Percentiles rank a stretch among this genome's conserved stretches.
phyloP scores from a whole-genome alignment of 2,888 invertebrate genomes.

The Ormyrus rosae region DNA sequence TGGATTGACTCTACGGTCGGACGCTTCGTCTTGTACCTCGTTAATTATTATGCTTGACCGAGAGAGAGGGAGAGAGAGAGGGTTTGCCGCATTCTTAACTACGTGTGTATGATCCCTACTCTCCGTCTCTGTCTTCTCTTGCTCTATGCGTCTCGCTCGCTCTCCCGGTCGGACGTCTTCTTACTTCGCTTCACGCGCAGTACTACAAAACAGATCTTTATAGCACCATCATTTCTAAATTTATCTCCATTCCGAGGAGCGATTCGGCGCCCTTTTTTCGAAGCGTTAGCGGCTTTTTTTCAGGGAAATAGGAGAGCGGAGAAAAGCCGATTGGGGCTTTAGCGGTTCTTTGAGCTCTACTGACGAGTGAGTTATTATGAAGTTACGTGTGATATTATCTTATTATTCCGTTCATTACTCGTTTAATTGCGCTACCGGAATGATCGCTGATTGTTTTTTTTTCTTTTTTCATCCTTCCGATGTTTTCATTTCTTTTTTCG shows the following conservation, averaged over 20 bases:
- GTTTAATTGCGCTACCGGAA: not conserved
- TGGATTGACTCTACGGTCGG: not conserved
- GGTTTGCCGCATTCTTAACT: slow-evolving; percentile 7
- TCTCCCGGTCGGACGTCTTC: slow-evolving; percentile 8
- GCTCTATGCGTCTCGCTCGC: slow-evolving; percentile 54
- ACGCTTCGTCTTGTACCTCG: slow-evolving; percentile 27
- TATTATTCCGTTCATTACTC: slow-evolving; percentile 37
- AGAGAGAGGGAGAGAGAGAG: too few species aligned
- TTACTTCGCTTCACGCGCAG: not conserved
- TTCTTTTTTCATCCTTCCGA: not conserved
- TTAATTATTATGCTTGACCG: slow-evolving; percentile 39
- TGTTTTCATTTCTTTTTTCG: not conserved
- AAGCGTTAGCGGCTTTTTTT: not conserved
- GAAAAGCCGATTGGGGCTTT: not conserved
- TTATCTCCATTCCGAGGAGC: slow-evolving; percentile 10
- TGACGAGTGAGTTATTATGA: slow-evolving; percentile 2
- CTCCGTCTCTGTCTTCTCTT: not conserved
- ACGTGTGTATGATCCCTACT: not conserved
- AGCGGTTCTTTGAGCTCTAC: not conserved
- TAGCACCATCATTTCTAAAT: slow-evolving; percentile 22
- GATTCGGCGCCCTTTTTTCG: not conserved
- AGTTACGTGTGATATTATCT: slow-evolving; percentile 12
- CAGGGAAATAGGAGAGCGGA: not conserved
- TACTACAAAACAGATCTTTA: not conserved
- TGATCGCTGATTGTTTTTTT: not conserved